phyloP scores from a whole-genome alignment of 1,140 invertebrate genomes.

The Camponotus floridanus region DNA sequence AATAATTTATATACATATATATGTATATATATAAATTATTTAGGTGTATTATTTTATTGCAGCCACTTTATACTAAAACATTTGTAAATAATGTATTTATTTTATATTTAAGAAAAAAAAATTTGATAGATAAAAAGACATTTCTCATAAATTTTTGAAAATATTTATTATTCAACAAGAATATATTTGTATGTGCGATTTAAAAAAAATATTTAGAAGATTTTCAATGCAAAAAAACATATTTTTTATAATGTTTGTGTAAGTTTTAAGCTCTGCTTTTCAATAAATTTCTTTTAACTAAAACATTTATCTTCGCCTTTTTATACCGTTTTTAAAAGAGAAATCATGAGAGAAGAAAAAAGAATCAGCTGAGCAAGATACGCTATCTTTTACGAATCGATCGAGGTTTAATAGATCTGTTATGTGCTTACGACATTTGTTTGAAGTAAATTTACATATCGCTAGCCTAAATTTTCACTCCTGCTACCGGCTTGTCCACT shows the following conservation, averaged over 20 bases:
- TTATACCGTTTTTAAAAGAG: constrained; percentile 23
- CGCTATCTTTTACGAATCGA: constrained; percentile 6
- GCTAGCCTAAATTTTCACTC: constrained; percentile 83
- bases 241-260: background rate
- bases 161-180: background rate
- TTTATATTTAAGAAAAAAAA: background rate
- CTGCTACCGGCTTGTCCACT: constrained; percentile 80
- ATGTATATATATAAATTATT: no score
- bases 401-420: constrained; percentile 11
- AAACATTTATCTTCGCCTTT: background rate
- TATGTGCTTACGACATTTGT: constrained; percentile 21
- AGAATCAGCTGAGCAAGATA: constrained; percentile 34
- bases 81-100: background rate
- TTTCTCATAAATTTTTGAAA: background rate
- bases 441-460: constrained; percentile 77
- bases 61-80: background rate
- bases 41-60: no score
- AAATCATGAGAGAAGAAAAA: constrained; percentile 14
- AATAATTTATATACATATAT: no score
- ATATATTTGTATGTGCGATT: background rate
- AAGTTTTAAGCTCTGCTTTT: background rate
- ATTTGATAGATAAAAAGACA: background rate
- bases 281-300: constrained; percentile 18
- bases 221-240: background rate
- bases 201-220: background rate